Base-by-base conservation (phyloP, 1,140 invertebrate genomes). In the Heliconius hermathena region DNA sequence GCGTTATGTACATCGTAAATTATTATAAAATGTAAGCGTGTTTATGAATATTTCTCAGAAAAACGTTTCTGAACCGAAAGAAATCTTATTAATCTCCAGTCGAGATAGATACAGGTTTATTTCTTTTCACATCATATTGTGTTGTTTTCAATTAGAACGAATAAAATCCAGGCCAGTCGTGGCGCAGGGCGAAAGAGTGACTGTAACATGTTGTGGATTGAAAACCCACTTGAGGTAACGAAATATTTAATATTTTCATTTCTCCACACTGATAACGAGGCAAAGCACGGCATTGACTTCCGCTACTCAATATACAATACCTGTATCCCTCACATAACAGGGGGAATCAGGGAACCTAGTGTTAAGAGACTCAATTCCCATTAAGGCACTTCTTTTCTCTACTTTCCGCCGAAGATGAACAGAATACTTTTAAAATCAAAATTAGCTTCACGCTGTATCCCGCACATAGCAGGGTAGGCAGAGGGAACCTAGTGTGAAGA, bases 1-100 rank as follows among this genome's bases (percentile, higher is more conserved):
- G 11, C 11, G 29, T 11, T 4, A 6, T 9, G 11, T 66, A 29
- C 20, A 66, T 66, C 26, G n/a, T 66, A 22, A 66, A 26, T 66
- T 26, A 29, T 66, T 66, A 5, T 66, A 66, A 66, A 66, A 66
- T 13, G 57, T 66, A 66, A 66, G 26, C 22, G 22, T 66, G 22
- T 66, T 26, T 66, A 66, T 66, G 22, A 66, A 66, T 29, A 26
- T 66, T 66, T 66, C 57, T 26, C 9, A 66, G 57, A 66, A 66
- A 66, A 66, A n/a, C 57, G 22, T 66, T 66, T 66, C 20, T 66
- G 57, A 66, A 66, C 57, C 57, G 22, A 66, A 66, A 11, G 9
- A 22, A 66, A 66, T 66, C 22, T 29, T 26, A 66, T 66, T 66
- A 66, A 66, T 13, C 41, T 29, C 33, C 36, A 18, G 74, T 20